Evolutionary conservation across 2,888 invertebrate species (phyloP), one percentile per base, ranked within the genome.

Genomic region (Cryptocephalus primarius): DNA sequence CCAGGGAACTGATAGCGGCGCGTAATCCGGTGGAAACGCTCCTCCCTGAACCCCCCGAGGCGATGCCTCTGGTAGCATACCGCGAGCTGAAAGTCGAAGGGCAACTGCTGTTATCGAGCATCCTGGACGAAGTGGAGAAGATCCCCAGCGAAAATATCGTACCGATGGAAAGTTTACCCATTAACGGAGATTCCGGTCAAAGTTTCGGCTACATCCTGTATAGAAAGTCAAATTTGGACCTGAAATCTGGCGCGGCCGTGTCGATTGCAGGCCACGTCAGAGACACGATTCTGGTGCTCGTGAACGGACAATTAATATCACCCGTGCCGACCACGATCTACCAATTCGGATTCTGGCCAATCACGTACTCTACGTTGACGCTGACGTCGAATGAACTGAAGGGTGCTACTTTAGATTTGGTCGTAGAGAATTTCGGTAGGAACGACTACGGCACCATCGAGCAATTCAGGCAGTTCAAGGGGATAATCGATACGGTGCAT

Each of bases 391-490:
- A 44, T 41, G 8, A 38, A n/a, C n/a, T n/a, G n/a, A n/a, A n/a
- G n/a, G n/a, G n/a, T n/a, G n/a, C n/a, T n/a, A n/a, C n/a, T n/a
- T n/a, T n/a, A n/a, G n/a, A n/a, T n/a, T n/a, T n/a, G n/a, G n/a
- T n/a, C n/a, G n/a, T n/a, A n/a, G n/a, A n/a, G n/a, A n/a, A n/a
- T n/a, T n/a, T n/a, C n/a, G 93, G 93, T 8, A 76, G 90, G 43
- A 78, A 86, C 39, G 88, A 88, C 66, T 68, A 57, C 39, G 67
- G 67, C 8, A 44, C 49, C 40, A 45, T 67, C 10, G 50, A 57
- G 6, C 62, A 76, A 38, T 75, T 78, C 45, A 46, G 44, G 10
- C 56, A 56, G 46, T 58, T 51, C 55, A 71, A 58, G 55, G 70
- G 69, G 4, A 46, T 69, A 4, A 59, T 60, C 54, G 57, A 71